phyloP scores from a whole-genome alignment of 2,797 vertebrate genomes.

The Halcyon leucocephala region DNA sequence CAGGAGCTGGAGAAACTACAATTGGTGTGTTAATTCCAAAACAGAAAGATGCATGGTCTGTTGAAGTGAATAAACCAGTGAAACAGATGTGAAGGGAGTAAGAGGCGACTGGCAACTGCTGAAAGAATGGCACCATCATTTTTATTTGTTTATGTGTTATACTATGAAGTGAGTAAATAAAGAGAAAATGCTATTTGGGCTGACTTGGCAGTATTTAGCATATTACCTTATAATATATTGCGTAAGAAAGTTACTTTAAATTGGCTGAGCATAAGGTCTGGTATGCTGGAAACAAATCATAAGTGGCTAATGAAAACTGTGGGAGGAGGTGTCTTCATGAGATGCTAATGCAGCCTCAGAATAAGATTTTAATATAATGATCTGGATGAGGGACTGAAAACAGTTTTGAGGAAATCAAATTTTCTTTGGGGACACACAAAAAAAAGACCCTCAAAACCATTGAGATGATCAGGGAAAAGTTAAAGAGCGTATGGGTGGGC shows the following conservation, averaged over 20 bases:
- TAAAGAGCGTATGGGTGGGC: background rate
- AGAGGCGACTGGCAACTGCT: background rate
- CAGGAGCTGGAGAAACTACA: background rate
- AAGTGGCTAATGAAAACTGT: background rate
- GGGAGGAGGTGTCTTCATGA: background rate
- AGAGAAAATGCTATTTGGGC: background rate
- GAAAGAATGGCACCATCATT: background rate
- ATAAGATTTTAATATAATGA: background rate
- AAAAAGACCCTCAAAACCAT: background rate
- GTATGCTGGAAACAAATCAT: background rate
- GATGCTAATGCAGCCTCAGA: background rate
- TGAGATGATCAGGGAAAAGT: background rate
- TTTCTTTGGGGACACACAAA: background rate
- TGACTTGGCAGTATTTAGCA: background rate
- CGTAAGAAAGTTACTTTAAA: background rate
- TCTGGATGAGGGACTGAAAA: background rate
- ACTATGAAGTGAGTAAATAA: constrained; percentile 3
- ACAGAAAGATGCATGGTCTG: background rate
- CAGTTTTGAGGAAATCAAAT: background rate
- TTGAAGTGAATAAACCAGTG: background rate
- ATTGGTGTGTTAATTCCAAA: background rate
- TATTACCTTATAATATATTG: background rate
- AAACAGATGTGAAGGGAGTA: background rate
- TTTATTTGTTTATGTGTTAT: background rate
- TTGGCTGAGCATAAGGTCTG: background rate